A percentile compares a stretch with the other conserved stretches of the same genome.
Conservation (phyloP, 2,113 vertebrate genomes). For the Seriola dumerili region DNA sequence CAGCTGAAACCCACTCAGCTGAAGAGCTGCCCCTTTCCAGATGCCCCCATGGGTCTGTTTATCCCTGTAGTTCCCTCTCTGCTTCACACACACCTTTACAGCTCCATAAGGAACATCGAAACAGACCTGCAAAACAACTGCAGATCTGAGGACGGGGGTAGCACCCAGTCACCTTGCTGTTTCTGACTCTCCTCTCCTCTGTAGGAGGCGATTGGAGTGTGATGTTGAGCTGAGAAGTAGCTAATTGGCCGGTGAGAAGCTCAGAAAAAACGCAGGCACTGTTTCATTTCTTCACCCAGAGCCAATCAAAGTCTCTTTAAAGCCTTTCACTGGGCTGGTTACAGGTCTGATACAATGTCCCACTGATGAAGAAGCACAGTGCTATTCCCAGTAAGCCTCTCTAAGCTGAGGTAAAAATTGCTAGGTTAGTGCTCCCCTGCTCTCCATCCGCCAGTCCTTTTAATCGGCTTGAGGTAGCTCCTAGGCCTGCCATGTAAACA, state of each 20-base stretch:
- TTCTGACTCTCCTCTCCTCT: conserved; percentile 43
- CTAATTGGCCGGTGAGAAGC: conserved; percentile 58
- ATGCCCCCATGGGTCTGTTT: conserved; percentile 48
- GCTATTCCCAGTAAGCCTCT: conserved; percentile 65
- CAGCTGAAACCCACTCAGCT: conserved; percentile 56
- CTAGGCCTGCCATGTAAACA: conserved; percentile 66
- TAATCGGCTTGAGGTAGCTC: conserved; percentile 66
- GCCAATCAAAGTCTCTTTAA: conserved; percentile 50
- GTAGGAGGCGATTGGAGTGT: conserved; percentile 31
- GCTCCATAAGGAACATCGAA: conserved; percentile 32
- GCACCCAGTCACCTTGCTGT: conserved; percentile 45
- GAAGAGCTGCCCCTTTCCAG: conserved; percentile 41
- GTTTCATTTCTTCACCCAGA: conserved; percentile 37
- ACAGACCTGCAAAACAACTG: conserved; percentile 20
- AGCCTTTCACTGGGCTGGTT: conserved; percentile 48
- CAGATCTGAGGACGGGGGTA: conserved; percentile 31
- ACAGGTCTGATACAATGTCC: conserved; percentile 41
- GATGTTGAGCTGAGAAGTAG: conserved; percentile 54
- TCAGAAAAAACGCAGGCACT: conserved; percentile 29
- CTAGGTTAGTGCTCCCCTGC: conserved; percentile 37
- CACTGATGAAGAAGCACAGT: conserved; percentile 48
- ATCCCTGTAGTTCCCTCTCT: conserved; percentile 24
- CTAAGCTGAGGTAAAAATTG: conserved; percentile 70
- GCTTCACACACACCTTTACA: conserved; percentile 14
- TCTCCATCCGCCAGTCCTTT: conserved; percentile 51